Percentiles rank a stretch among this genome's conserved stretches.
phyloP scores from a whole-genome alignment of 2,888 invertebrate genomes.

The Ophion ventricosus region DNA sequence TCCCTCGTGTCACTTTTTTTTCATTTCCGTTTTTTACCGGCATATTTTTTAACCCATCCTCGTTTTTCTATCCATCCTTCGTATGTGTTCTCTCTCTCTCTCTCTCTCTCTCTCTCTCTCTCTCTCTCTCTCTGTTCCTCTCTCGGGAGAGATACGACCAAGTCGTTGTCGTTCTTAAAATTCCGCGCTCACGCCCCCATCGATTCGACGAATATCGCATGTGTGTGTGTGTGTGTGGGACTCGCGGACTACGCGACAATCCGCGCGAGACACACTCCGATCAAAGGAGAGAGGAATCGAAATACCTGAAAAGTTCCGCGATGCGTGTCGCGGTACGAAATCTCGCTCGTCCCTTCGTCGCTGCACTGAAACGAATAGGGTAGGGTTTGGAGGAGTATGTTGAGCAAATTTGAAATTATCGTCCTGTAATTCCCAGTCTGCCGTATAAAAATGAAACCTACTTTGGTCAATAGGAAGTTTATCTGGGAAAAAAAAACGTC shows the following conservation, averaged over 20 bases:
- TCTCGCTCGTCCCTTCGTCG: constrained; percentile 22
- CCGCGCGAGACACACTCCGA: constrained; percentile 12
- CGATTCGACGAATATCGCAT: constrained; percentile 63
- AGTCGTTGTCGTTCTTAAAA: constrained; percentile 66
- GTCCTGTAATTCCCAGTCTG: too few relatives aligned
- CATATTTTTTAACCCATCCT: constrained; percentile 48
- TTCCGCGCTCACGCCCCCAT: constrained; percentile 65
- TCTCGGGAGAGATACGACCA: constrained; percentile 14
- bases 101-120: constrained; percentile 18
- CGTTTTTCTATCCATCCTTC: constrained; percentile 57
- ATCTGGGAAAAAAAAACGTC: too few relatives aligned
- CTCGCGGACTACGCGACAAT: constrained; percentile 43
- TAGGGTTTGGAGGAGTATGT: too few relatives aligned
- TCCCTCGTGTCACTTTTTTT: constrained; percentile 65
- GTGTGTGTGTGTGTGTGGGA: constrained; percentile 25
- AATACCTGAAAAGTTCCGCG: constrained; percentile 56
- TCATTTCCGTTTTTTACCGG: constrained; percentile 44
- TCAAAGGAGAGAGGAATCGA: constrained; percentile 34
- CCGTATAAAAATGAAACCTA: too few relatives aligned
- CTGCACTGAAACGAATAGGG: too few relatives aligned
- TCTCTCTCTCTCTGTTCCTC: constrained; percentile 23
- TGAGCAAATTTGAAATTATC: too few relatives aligned
- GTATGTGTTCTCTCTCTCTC: constrained; percentile 22
- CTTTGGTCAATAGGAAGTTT: too few relatives aligned
- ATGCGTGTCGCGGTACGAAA: constrained; percentile 58